phyloP scores from a whole-genome alignment of 2,888 invertebrate genomes.

The Geophilus truncorum region DNA sequence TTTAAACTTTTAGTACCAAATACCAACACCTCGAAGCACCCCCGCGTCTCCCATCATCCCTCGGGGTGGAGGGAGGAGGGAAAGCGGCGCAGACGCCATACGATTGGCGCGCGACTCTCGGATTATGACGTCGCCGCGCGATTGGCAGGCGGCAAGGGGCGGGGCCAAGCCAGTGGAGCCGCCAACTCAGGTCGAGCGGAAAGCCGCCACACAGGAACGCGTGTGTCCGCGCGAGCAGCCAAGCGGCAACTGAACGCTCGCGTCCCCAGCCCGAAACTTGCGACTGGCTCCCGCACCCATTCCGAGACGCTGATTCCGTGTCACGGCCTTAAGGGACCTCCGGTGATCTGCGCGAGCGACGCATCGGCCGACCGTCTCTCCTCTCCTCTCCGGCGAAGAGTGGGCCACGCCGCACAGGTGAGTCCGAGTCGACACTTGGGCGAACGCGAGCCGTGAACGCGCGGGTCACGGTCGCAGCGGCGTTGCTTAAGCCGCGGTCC shows the following conservation, averaged over 20 bases:
- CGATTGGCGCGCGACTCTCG: not conserved
- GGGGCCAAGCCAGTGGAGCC: constrained; percentile 11
- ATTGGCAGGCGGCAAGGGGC: constrained; percentile 15
- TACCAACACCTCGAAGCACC: constrained; percentile 25
- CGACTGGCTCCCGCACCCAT: not conserved
- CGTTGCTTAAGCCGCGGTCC: not conserved
- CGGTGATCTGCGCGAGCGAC: not conserved
- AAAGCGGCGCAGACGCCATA: not conserved
- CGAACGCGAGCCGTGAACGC: not conserved
- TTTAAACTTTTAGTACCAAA: not conserved
- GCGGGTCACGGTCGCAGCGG: not conserved
- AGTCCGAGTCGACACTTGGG: not conserved
- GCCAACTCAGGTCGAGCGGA: constrained; percentile 27
- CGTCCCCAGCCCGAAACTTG: not conserved
- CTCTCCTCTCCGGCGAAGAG: not conserved
- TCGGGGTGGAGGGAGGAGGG: not conserved
- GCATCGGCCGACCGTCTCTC: not conserved
- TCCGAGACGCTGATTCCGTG: constrained; percentile 24
- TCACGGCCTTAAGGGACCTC: constrained; percentile 13
- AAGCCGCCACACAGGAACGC: constrained; percentile 27
- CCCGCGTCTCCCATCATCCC: not conserved
- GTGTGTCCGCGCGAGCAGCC: constrained; percentile 27
- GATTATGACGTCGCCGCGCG: constrained; percentile 22
- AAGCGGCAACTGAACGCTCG: constrained; percentile 27
- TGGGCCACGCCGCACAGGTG: not conserved